Evolutionary conservation across 2,888 invertebrate genomes (phyloP).

Genomic region (Euplagia quadripunctaria): DNA sequence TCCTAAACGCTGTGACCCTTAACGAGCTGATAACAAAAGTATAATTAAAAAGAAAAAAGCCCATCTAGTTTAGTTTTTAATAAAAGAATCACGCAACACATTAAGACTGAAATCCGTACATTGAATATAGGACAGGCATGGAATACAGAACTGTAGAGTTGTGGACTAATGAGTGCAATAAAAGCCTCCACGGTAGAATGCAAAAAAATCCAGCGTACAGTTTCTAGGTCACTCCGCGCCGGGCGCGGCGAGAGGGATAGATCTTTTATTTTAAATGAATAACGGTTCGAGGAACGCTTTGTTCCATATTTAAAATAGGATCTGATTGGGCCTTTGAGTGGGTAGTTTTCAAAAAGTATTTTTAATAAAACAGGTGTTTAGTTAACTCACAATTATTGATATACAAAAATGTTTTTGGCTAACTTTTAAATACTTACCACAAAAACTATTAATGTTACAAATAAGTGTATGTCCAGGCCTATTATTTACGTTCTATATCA

Average conservation of each 20-base stretch:
- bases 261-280: constrained; percentile 67
- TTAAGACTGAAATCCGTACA: constrained; percentile 41
- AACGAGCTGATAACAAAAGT: not conserved
- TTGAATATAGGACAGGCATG: constrained; percentile 58
- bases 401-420: no score
- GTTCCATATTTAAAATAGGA: constrained; percentile 62
- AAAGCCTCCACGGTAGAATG: constrained; percentile 55
- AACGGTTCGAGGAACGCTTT: constrained; percentile 54
- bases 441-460: no score
- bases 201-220: constrained; percentile 63
- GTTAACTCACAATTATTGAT: no score
- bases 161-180: constrained; percentile 71
- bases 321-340: constrained; percentile 42
- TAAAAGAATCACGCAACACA: constrained; percentile 36
- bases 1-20: not conserved
- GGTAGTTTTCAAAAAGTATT: not conserved
- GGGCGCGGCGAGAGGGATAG: constrained; percentile 37
- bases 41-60: constrained; percentile 6
- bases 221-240: constrained; percentile 68
- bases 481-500: no score
- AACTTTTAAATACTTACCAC: no score
- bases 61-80: constrained; percentile 18
- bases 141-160: constrained; percentile 45
- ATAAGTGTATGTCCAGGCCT: no score
- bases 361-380: not conserved